Conservation (phyloP, 2,888 invertebrate species). For the Gryllus longicercus region DNA sequence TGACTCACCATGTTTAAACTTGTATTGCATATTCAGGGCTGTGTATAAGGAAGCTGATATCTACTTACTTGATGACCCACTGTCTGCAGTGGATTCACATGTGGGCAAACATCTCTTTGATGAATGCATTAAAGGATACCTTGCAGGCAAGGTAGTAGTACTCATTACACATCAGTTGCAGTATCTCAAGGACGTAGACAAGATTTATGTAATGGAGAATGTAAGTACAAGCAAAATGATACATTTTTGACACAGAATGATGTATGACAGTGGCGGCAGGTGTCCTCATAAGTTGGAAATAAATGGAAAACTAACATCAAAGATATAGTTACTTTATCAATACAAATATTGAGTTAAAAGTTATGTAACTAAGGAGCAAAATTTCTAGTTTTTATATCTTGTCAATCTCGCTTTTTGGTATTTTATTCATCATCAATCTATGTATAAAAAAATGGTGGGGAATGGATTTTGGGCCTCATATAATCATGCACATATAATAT, state of each 20-base stretch:
- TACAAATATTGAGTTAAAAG: too few species aligned
- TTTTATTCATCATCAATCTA: too few species aligned
- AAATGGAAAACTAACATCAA: too few species aligned
- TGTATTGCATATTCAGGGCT: conserved; percentile 51
- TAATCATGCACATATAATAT: too few species aligned
- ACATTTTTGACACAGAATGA: background rate
- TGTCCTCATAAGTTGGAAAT: too few species aligned
- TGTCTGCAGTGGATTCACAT: conserved; percentile 89
- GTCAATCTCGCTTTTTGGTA: too few species aligned
- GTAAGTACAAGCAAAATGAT: conserved; percentile 22
- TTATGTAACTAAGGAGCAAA: too few species aligned
- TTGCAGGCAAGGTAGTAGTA: conserved; percentile 68
- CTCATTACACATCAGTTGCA: conserved; percentile 75
- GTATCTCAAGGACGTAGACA: conserved; percentile 64
- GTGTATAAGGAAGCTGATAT: conserved; percentile 83
- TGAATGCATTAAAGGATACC: conserved; percentile 65
- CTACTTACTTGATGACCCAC: conserved; percentile 85
- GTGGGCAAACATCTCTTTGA: conserved; percentile 88
- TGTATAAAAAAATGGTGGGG: too few species aligned
- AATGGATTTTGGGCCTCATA: too few species aligned
- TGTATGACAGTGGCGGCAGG: background rate
- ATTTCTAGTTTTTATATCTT: too few species aligned
- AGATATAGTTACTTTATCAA: too few species aligned
- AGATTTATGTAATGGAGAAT: conserved; percentile 49
- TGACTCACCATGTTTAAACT: too few species aligned